Conservation (phyloP, 1,140 invertebrate species). For the Carposina sasakii region DNA sequence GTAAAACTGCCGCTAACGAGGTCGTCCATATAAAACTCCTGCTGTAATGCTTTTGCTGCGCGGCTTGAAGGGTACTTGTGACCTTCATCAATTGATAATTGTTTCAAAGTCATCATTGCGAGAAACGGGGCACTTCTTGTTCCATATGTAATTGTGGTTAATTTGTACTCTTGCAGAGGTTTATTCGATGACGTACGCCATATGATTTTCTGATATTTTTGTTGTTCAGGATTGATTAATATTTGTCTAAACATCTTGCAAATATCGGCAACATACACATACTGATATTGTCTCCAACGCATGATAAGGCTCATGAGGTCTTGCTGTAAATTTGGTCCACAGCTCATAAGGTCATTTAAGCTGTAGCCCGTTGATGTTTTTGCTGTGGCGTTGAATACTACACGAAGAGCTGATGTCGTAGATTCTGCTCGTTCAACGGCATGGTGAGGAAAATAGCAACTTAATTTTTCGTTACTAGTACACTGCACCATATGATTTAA, state of each 20-base stretch:
- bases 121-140: neutral
- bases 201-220: conserved; percentile 1
- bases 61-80: neutral
- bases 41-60: conserved; percentile 1
- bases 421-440: neutral
- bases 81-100: neutral
- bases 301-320: neutral
- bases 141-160: neutral
- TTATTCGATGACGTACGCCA: neutral
- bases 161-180: neutral
- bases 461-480: neutral
- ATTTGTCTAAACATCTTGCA: conserved; percentile 6
- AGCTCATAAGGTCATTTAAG: conserved; percentile 3
- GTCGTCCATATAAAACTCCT: conserved; percentile 6
- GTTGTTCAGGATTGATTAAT: neutral
- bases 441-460: conserved; percentile 1
- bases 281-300: conserved; percentile 2
- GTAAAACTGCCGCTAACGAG: neutral
- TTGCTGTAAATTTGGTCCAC: conserved; percentile 7
- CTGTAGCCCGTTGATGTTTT: neutral
- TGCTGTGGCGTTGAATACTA: neutral
- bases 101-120: conserved; percentile 4
- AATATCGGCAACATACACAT: neutral
- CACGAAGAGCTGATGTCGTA: neutral
- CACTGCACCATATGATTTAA: neutral